Evolutionary conservation across 2,113 vertebrate species (phyloP).

Genomic region (Albula goreensis): DNA sequence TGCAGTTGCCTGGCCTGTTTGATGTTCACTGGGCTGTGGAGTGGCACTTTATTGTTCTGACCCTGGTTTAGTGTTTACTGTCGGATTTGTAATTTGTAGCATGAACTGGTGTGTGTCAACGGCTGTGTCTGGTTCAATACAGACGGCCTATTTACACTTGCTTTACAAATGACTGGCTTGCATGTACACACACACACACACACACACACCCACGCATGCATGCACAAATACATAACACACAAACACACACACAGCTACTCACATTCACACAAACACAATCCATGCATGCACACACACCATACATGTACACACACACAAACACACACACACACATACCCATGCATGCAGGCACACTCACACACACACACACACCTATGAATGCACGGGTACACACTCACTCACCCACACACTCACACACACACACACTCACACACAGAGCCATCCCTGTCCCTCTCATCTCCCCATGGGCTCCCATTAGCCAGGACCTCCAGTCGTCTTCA

Average conservation of each 20-base stretch:
- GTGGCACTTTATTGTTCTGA: background rate
- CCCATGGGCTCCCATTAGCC: constrained; percentile 75
- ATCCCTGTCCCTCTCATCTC: constrained; percentile 67
- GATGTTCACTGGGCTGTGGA: background rate
- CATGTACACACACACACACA: background rate
- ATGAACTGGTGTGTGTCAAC: background rate
- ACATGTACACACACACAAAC: background rate
- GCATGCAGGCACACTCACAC: background rate
- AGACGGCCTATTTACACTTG: background rate
- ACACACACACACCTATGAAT: background rate
- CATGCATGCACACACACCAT: background rate
- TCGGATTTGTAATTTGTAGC: background rate
- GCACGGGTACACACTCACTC: constrained; percentile 27
- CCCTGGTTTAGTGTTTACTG: background rate
- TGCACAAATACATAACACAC: background rate
- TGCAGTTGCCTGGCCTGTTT: background rate
- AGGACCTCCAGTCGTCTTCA: constrained; percentile 72
- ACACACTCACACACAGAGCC: constrained; percentile 46
- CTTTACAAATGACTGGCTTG: background rate
- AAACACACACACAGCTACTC: background rate
- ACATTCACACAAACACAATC: background rate
- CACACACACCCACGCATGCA: background rate
- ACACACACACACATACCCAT: background rate
- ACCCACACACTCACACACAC: constrained; percentile 36
- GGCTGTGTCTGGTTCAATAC: background rate